phyloP scores from a whole-genome alignment of 2,113 vertebrate genomes.

The Neogobius melanostomus region DNA sequence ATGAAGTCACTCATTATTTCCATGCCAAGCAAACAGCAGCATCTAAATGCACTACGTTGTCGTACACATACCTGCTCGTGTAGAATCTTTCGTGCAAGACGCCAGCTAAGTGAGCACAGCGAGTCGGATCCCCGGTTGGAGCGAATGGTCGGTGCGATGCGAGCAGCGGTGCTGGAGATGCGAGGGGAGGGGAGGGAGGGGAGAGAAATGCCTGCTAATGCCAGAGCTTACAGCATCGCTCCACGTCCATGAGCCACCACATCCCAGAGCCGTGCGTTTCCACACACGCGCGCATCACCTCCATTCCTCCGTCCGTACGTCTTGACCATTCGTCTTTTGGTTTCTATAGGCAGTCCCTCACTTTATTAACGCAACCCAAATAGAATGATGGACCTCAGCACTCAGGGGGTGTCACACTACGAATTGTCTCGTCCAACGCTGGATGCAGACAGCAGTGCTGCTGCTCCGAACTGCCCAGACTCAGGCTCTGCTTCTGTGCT shows the following conservation, averaged over 20 bases:
- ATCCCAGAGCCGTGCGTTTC: conserved; percentile 65
- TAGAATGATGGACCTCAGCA: conserved; percentile 10
- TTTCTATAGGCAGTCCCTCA: conserved; percentile 1
- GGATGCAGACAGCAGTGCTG: conserved; percentile 46
- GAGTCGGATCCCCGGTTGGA: conserved; percentile 53
- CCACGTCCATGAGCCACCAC: conserved; percentile 61
- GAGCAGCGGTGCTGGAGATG: conserved; percentile 43
- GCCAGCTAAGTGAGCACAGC: conserved; percentile 37
- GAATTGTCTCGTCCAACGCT: conserved; percentile 43
- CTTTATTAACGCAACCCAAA: conserved; percentile 15
- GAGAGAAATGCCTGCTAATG: conserved; percentile 62
- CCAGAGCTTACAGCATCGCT: conserved; percentile 69
- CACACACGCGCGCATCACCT: conserved; percentile 52
- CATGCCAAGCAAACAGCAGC: conserved; percentile 59
- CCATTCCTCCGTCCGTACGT: conserved; percentile 54
- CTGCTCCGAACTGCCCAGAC: conserved; percentile 53
- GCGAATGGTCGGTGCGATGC: conserved; percentile 54
- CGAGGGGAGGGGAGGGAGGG: conserved; percentile 49
- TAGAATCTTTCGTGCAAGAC: conserved; percentile 42
- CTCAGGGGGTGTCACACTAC: conserved; percentile 36
- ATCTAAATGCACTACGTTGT: conserved; percentile 18
- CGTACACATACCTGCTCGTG: conserved; percentile 64
- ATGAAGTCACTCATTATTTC: conserved; percentile 49
- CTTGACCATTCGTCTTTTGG: conserved; percentile 16
- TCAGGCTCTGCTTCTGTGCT: conserved; percentile 51